Evolutionary conservation across 2,113 vertebrate species (phyloP).

Genomic region (cattle (Bos taurus)): ARS-UCD2.0 NC_037328.1:135731501-135732000

Average conservation of each 20-base stretch:
- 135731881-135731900: too few species aligned
- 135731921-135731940: too few species aligned
- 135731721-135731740: not conserved
- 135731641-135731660: not conserved
- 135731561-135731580: not conserved
- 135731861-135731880: too few species aligned
- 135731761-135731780: rapidly evolving
- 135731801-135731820: not conserved
- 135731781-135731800: not conserved
- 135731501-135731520: not conserved
- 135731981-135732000: too few species aligned
- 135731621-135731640: not conserved
- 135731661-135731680: not conserved
- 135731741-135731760: not conserved
- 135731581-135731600: not conserved
- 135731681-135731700: not conserved
- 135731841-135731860: too few species aligned
- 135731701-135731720: not conserved
- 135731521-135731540: not conserved
- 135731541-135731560: not conserved
- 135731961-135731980: too few species aligned
- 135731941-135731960: too few species aligned
- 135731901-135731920: too few species aligned
- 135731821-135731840: too few species aligned
- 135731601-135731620: not conserved